Percentiles rank a stretch among this genome's conserved stretches.
These are phyloP conservation scores for Bombus affinis DNA, from an alignment of 1,140 invertebrate genomes.

Conservation along the genomic window DNA sequence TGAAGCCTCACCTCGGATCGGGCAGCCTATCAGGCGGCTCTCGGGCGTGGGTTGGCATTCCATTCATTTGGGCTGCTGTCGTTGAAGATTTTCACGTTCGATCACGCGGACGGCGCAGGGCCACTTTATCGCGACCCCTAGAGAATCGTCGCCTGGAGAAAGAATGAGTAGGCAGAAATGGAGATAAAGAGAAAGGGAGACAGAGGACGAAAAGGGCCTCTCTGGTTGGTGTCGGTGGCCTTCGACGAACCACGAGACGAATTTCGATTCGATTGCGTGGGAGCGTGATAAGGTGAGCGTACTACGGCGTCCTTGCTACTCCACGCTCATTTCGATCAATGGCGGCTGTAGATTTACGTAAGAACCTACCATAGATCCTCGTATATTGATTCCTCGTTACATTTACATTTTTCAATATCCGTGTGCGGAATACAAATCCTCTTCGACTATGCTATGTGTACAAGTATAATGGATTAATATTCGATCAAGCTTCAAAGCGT, in stretches of 20 bases:
- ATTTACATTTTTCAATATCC: background rate
- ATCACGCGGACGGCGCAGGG: constrained; percentile 58
- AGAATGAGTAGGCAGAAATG: constrained; percentile 11
- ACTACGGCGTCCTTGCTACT: constrained; percentile 42
- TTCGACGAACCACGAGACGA: constrained; percentile 54
- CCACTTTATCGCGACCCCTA: constrained; percentile 52
- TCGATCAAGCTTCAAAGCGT: background rate
- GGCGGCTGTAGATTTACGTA: constrained; percentile 12
- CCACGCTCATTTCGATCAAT: constrained; percentile 28
- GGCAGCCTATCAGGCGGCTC: constrained; percentile 66
- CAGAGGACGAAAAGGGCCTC: constrained; percentile 23
- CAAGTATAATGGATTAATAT: background rate
- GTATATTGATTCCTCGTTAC: background rate
- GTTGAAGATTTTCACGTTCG: constrained; percentile 74
- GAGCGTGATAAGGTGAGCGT: constrained; percentile 60
- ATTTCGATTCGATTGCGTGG: constrained; percentile 64
- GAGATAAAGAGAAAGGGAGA: background rate
- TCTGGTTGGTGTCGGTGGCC: constrained; percentile 53
- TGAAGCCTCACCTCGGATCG: constrained; percentile 57
- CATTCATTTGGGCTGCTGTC: constrained; percentile 74
- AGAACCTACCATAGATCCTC: background rate
- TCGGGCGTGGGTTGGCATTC: constrained; percentile 76
- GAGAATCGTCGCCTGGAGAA: background rate
- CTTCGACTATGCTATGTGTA: background rate
- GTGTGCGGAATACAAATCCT: background rate